A percentile compares a stretch with the other conserved stretches of the same genome.
phyloP scores from a whole-genome alignment of 2,888 invertebrate species.

The Coelopa pilipes region DNA sequence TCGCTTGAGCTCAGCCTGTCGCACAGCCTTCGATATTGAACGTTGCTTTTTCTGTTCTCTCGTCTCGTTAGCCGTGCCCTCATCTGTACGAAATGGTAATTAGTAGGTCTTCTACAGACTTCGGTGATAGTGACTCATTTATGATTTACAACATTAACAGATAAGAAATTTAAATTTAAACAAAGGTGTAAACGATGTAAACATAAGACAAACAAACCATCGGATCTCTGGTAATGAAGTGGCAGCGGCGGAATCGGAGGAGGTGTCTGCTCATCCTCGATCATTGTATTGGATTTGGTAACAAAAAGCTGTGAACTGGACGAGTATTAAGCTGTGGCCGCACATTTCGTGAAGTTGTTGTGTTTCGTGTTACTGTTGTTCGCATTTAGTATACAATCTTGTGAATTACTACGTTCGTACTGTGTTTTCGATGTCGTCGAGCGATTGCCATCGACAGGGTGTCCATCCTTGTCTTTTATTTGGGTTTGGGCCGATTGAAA shows the following conservation, averaged over 20 bases:
- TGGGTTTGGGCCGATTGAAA: too few relatives aligned
- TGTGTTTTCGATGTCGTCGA: slow-evolving; percentile 48
- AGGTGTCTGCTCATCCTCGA: slow-evolving; percentile 71
- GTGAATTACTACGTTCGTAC: slow-evolving; percentile 58
- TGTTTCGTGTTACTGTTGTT: slow-evolving; percentile 47
- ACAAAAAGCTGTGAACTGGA: slow-evolving; percentile 65
- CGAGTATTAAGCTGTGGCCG: slow-evolving; percentile 53
- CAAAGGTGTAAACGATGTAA: slow-evolving; percentile 31
- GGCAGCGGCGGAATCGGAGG: slow-evolving; percentile 76
- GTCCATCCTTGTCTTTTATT: slow-evolving; percentile 54
- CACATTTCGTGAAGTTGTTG: slow-evolving; percentile 46
- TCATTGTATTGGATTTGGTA: slow-evolving; percentile 52
- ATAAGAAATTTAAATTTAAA: slow-evolving; percentile 2
- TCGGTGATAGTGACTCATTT: too few relatives aligned
- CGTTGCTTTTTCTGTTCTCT: slow-evolving; percentile 68
- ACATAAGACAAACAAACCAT: slow-evolving; percentile 61
- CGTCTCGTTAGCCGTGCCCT: slow-evolving; percentile 65
- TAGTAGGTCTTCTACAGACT: neutral
- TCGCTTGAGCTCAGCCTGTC: slow-evolving; percentile 78
- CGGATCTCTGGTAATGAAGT: slow-evolving; percentile 70
- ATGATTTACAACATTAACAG: slow-evolving; percentile 23
- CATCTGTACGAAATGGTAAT: slow-evolving; percentile 52
- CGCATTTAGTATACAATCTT: slow-evolving; percentile 53
- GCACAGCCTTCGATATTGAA: slow-evolving; percentile 70
- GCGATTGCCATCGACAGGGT: slow-evolving; percentile 39